Percentiles rank a stretch among this genome's conserved stretches.
phyloP scores from a whole-genome alignment of 2,888 invertebrate genomes.

The Leuctra nigra region DNA sequence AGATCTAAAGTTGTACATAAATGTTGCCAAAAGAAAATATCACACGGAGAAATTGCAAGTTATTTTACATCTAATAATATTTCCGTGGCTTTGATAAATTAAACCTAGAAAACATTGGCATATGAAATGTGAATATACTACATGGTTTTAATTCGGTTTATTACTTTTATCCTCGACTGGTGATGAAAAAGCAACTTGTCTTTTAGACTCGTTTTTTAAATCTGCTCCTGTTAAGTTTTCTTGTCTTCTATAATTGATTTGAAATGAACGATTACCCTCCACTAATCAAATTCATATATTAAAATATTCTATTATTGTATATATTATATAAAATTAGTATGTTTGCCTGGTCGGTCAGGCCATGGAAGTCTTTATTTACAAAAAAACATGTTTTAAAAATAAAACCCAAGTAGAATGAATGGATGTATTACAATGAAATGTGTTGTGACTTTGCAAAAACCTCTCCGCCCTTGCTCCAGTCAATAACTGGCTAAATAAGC shows the following conservation, averaged over 20 bases:
- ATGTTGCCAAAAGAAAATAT: conserved; percentile 25
- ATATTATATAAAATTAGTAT: background rate
- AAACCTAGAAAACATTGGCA: conserved; percentile 18
- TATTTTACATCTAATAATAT: conserved; percentile 25
- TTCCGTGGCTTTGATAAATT: conserved; percentile 25
- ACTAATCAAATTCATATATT: background rate
- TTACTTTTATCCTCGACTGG: background rate
- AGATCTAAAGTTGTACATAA: conserved; percentile 27
- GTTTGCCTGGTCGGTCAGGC: background rate
- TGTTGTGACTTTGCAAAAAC: conserved; percentile 1
- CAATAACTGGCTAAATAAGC: no score
- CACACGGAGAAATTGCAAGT: conserved; percentile 18
- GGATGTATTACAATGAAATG: conserved; percentile 16
- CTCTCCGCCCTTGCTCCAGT: no score
- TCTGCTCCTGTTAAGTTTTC: conserved; percentile 8
- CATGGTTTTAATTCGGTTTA: no score
- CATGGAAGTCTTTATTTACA: conserved; percentile 3
- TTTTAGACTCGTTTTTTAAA: conserved; percentile 2
- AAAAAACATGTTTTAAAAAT: conserved; percentile 23
- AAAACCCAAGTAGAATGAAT: conserved; percentile 26
- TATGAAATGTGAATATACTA: no score
- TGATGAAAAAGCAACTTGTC: conserved; percentile 5
- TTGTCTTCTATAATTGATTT: conserved; percentile 7
- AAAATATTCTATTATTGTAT: background rate
- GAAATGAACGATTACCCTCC: background rate